Evolutionary conservation across 2,888 invertebrate genomes (phyloP).

Genomic region (Agonopterix heracliana): DNA sequence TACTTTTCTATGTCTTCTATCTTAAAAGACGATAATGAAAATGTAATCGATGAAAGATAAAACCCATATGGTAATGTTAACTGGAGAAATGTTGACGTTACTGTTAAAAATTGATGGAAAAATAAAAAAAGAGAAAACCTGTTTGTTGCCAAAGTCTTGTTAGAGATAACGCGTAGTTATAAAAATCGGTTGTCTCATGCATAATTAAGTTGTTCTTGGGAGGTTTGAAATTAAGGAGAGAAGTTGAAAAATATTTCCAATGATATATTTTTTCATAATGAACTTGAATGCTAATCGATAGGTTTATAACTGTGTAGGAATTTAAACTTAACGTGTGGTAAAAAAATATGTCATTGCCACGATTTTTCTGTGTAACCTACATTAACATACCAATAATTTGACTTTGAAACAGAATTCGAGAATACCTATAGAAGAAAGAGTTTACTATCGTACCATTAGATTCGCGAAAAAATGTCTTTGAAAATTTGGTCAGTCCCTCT

Average conservation of each 20-base stretch:
- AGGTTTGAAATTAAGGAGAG: conserved; percentile 69
- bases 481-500: too few relatives aligned
- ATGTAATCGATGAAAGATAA: conserved; percentile 40
- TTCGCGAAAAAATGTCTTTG: too few relatives aligned
- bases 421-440: too few relatives aligned
- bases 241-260: conserved; percentile 74
- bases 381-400: neutral
- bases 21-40: conserved; percentile 51
- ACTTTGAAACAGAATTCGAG: neutral
- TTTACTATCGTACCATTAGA: too few relatives aligned
- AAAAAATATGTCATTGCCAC: conserved; percentile 52
- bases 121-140: conserved; percentile 47
- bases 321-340: conserved; percentile 72
- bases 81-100: conserved; percentile 52
- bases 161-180: conserved; percentile 71
- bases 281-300: conserved; percentile 72
- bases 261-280: conserved; percentile 76
- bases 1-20: conserved; percentile 61
- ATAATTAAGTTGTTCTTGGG: conserved; percentile 74
- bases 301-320: conserved; percentile 73
- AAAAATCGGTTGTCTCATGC: conserved; percentile 73
- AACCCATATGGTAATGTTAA: conserved; percentile 56
- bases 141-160: conserved; percentile 77
- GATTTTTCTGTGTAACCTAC: conserved; percentile 31
- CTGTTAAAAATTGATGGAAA: conserved; percentile 55